Base-by-base conservation (phyloP, 2,888 invertebrate genomes). In the Idaea dimidiata region DNA sequence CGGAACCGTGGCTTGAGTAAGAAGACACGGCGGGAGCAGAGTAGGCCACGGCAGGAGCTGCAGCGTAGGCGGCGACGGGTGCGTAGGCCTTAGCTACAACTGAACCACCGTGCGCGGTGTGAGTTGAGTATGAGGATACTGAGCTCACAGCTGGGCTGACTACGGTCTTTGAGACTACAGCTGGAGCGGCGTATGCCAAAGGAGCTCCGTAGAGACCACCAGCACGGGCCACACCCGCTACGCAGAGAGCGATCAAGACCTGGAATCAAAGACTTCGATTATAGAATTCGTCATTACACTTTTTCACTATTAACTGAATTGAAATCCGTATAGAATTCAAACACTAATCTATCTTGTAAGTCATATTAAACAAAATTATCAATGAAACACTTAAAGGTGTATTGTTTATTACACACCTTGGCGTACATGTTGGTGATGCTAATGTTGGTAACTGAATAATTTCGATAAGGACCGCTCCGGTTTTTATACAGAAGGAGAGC, bases 1-100 rank as follows among this genome's bases (percentile, higher is more conserved):
- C 56, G 69, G 65, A 14, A 73, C 76, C 64, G 69, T 68, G 72
- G 63, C 72, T 70, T 59, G 67, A 75, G 73, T 68, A 93, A 84
- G 71, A 74, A 17, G 72, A 73, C 62, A 68, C 61, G 62, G 81
- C 74, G n/a, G 94, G 79, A 75, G 63, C 94, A 72, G 93, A 91
- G 90, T 95, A 95, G 68, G 93, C 93, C 10, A 94, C 94, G 64
- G 93, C 93, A 67, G 94, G 93, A 59, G 94, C 94, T 62, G 95
- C 94, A 57, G 92, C 89, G 86, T 94, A 94, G 56, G 89, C 79
- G 59, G 94, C 79, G 64, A 83, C 79, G 59, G 76, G 73, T 53
- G 73, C 43, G 43, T 43, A 43, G 43, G 43, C 43, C 43, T 43
- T 43, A 43, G 43, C 43, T 43, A 43, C 43, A 24, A 72, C 70